Evolutionary conservation across 2,797 vertebrate genomes (phyloP), one percentile per base, ranked within the genome.

Genomic region (Myoxocephalus aenaeus): DNA sequence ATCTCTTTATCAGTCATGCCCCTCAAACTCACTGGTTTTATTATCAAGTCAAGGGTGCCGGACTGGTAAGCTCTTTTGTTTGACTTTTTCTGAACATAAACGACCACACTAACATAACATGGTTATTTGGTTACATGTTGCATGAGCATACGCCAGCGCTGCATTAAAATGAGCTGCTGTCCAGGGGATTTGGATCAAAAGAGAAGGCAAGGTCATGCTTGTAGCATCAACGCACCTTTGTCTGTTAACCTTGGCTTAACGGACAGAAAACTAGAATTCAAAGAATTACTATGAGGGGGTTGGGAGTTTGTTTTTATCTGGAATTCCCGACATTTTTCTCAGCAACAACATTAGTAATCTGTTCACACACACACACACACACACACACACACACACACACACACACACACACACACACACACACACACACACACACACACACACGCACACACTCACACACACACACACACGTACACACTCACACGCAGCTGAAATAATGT

Each of bases 201-300:
- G 64, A 65, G 44, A 70, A 64, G 25, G 56, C 66, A 76, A 79
- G 68, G 74, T 83, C 77, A 79, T 58, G 81, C 77, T 40, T 80
- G 62, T 73, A 73, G 84, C 62, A 67, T 87, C 78, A 88, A 65
- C 71, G 70, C 85, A 88, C 70, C 88, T 91, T 89, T 90, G 86
- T 88, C 84, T 89, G 82, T 89, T 85, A 87, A 84, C 82, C 77
- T 75, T 34, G 38, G 77, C 73, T 89, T 74, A 72, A 78, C 80
- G 27, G 66, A 34, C 77, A 74, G 78, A 75, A 84, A 85, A 66
- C 70, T 82, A 90, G 90, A 92, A 93, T 94, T 89, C 79, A 77
- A 83, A 84, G 88, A 93, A 92, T 92, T 79, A 81, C 80, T 87
- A 75, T 81, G 61, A 83, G 65, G 76, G 85, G 85, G 76, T 79